Conservation (phyloP, 1,140 invertebrate genomes). For the Sycophila sp. region DNA sequence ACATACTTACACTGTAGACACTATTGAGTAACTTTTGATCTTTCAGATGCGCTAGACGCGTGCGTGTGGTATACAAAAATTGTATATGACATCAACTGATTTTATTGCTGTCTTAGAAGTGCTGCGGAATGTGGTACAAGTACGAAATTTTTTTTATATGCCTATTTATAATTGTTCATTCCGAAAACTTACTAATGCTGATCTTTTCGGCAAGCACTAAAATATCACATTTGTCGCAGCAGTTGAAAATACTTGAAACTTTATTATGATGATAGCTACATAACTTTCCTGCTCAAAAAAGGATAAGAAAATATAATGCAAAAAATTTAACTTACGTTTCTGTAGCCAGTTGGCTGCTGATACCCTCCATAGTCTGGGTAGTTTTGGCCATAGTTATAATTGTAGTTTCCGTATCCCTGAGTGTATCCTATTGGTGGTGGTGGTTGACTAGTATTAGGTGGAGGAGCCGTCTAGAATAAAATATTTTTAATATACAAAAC, state of each 20-base stretch:
- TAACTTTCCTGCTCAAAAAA: background rate
- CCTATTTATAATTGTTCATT: background rate
- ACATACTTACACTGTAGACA: constrained; percentile 27
- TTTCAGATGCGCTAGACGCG: no score
- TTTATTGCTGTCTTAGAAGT: no score
- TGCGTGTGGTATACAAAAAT: no score
- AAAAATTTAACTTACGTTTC: constrained; percentile 60
- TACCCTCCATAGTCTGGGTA: constrained; percentile 56
- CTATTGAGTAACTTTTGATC: background rate
- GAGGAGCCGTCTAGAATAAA: constrained; percentile 46
- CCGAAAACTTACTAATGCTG: background rate
- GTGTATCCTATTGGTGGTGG: constrained; percentile 58
- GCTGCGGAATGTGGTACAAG: no score
- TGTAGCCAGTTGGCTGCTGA: constrained; percentile 56
- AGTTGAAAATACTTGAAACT: constrained; percentile 17
- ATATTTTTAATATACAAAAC: background rate
- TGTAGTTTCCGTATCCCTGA: constrained; percentile 54
- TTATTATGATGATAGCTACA: background rate
- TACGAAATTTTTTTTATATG: no score
- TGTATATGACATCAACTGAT: no score
- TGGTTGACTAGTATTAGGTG: constrained; percentile 59
- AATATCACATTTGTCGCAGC: constrained; percentile 15
- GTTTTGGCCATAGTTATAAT: constrained; percentile 55
- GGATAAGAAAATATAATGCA: background rate
- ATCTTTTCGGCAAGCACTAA: constrained; percentile 26